Conservation (phyloP, 2,113 vertebrate genomes). For the Mesitornis unicolor region DNA sequence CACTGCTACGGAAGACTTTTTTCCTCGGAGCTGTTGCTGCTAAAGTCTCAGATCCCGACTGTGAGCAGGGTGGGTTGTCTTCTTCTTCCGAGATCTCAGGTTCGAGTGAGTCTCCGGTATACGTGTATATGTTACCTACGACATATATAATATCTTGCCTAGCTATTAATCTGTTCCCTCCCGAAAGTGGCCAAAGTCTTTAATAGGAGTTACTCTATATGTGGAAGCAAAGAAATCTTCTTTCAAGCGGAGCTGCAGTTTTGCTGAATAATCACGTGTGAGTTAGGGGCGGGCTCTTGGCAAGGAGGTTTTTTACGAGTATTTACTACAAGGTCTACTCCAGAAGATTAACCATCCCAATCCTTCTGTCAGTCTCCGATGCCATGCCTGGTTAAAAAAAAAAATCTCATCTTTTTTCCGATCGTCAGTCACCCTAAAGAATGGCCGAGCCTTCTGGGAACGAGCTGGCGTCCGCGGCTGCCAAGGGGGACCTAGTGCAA, state of each 20-base stretch:
- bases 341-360: constrained; percentile 82
- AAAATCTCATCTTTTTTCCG: constrained; percentile 75
- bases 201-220: constrained; percentile 51
- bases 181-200: constrained; percentile 19
- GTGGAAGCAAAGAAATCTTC: constrained; percentile 72
- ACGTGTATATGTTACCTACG: constrained; percentile 32
- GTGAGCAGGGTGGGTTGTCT: constrained; percentile 71
- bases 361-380: constrained; percentile 81
- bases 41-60: constrained; percentile 46
- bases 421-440: constrained; percentile 80
- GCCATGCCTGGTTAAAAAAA: constrained; percentile 77
- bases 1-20: neutral
- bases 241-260: constrained; percentile 73
- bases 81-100: constrained; percentile 39
- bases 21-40: constrained; percentile 29
- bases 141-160: constrained; percentile 9
- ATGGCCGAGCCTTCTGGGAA: constrained; percentile 86
- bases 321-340: constrained; percentile 87
- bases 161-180: neutral
- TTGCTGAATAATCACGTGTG: constrained; percentile 84
- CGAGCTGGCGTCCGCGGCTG: constrained; percentile 86
- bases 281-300: constrained; percentile 84
- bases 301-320: constrained; percentile 82
- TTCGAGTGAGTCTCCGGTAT: constrained; percentile 55
- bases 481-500: constrained; percentile 82